Percentiles rank a stretch among this genome's conserved stretches.
These are phyloP conservation scores for Drosophila eohydei DNA, from an alignment of 2,888 invertebrate genomes.

Conservation along the genomic window DNA sequence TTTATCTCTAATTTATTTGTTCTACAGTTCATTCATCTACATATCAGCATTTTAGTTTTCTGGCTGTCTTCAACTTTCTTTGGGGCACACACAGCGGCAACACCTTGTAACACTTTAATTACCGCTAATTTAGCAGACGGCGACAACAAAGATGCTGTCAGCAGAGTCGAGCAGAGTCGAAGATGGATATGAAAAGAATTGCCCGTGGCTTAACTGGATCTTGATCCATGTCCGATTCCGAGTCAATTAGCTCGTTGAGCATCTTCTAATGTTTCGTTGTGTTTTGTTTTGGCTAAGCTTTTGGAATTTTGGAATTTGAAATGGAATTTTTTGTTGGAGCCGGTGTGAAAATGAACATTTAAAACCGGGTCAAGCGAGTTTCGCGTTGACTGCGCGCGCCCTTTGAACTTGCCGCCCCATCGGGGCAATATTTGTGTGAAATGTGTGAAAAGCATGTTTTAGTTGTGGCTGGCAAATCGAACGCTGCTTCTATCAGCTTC, in stretches of 20 bases:
- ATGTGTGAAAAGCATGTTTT: slow-evolving; percentile 17
- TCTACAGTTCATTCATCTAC: slow-evolving; percentile 26
- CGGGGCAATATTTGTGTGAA: background rate
- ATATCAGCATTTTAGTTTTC: slow-evolving; percentile 8
- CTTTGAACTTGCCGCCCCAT: slow-evolving; percentile 13
- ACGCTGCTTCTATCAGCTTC: slow-evolving; percentile 59
- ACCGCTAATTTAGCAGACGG: slow-evolving; percentile 61
- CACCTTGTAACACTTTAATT: slow-evolving; percentile 79
- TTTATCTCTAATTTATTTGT: slow-evolving; percentile 33
- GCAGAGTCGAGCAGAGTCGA: background rate
- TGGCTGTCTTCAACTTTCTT: slow-evolving; percentile 57
- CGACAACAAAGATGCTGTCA: slow-evolving; percentile 5
- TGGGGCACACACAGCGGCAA: slow-evolving; percentile 46
- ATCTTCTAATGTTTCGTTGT: slow-evolving; percentile 53
- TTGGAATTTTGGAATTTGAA: slow-evolving; percentile 13
- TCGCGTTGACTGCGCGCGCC: background rate
- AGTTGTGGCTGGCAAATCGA: slow-evolving; percentile 35
- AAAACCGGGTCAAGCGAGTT: slow-evolving; percentile 13
- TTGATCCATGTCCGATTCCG: slow-evolving; percentile 53
- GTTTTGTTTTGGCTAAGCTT: slow-evolving; percentile 34
- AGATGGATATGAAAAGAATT: slow-evolving; percentile 26
- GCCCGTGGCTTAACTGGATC: slow-evolving; percentile 43
- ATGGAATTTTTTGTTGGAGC: slow-evolving; percentile 14
- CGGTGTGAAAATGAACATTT: slow-evolving; percentile 32
- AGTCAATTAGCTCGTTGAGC: slow-evolving; percentile 60